Evolutionary conservation across 2,113 vertebrate genomes (phyloP).

Genomic region (Maccullochella peelii): DNA sequence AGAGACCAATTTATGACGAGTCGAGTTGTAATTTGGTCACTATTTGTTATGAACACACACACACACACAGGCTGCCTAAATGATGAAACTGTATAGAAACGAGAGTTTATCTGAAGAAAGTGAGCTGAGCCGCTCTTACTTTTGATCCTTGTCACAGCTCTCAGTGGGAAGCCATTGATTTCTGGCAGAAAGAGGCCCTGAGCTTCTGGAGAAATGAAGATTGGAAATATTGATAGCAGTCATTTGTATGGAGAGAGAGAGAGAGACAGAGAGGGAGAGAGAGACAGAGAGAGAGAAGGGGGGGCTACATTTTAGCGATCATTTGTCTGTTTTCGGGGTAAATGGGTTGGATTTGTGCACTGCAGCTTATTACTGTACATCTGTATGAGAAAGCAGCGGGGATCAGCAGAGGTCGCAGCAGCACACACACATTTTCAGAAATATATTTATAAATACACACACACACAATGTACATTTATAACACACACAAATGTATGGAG

Average conservation of each 20-base stretch:
- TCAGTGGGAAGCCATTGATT: slow-evolving; percentile 80
- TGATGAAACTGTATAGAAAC: slow-evolving; percentile 65
- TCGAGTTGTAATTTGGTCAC: not conserved
- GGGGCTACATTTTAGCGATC: slow-evolving; percentile 67
- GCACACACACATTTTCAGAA: slow-evolving; percentile 3
- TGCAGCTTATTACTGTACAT: slow-evolving; percentile 70
- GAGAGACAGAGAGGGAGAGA: slow-evolving; percentile 42
- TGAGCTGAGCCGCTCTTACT: slow-evolving; percentile 33
- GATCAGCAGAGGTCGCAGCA: slow-evolving; percentile 20
- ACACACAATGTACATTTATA: not conserved
- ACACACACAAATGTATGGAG: not conserved
- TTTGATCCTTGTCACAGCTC: slow-evolving; percentile 72
- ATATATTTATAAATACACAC: not conserved
- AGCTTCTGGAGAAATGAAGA: slow-evolving; percentile 74
- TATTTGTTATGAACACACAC: slow-evolving; percentile 1
- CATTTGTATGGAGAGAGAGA: slow-evolving; percentile 70
- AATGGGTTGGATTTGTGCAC: slow-evolving; percentile 73
- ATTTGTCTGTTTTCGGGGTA: slow-evolving; percentile 73
- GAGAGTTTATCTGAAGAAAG: slow-evolving; percentile 60
- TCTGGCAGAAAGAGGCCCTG: slow-evolving; percentile 64
- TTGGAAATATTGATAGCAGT: slow-evolving; percentile 82
- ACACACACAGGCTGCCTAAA: slow-evolving; percentile 28
- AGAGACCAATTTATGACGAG: not conserved
- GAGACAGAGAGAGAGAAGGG: slow-evolving; percentile 50
- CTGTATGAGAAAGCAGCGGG: slow-evolving; percentile 68